phyloP scores from a whole-genome alignment of 2,888 invertebrate genomes.

The Nemotelus nigrinus region DNA sequence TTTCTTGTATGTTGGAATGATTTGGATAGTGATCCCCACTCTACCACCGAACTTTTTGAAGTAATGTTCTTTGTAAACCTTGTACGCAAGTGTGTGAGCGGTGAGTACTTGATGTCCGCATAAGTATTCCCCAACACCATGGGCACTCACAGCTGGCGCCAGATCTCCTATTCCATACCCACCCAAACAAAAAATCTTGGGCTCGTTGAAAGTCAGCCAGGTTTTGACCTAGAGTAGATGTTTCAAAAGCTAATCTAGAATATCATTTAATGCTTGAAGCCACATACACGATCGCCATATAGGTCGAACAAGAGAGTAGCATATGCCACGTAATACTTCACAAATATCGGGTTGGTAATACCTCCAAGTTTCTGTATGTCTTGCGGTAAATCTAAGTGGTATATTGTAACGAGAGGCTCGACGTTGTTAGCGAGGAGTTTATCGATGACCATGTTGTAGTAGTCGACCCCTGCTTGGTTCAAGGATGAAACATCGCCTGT shows the following conservation, averaged over 20 bases:
- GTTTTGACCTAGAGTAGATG: slow-evolving; percentile 61
- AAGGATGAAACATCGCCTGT: slow-evolving; percentile 67
- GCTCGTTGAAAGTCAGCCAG: slow-evolving; percentile 72
- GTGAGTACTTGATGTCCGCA: slow-evolving; percentile 66
- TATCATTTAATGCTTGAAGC: slow-evolving; percentile 56
- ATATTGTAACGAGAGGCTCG: slow-evolving; percentile 69
- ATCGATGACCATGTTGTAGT: slow-evolving; percentile 74
- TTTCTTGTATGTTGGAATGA: slow-evolving; percentile 54
- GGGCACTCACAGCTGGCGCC: slow-evolving; percentile 61
- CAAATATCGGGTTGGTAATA: slow-evolving; percentile 63
- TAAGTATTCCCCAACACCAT: slow-evolving; percentile 66
- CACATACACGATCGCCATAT: slow-evolving; percentile 66
- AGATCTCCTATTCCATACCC: slow-evolving; percentile 65
- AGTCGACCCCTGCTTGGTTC: slow-evolving; percentile 70
- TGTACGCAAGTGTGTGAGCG: slow-evolving; percentile 68
- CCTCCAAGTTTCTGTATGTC: slow-evolving; percentile 69
- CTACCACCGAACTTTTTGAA: slow-evolving; percentile 58
- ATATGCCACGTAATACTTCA: slow-evolving; percentile 67
- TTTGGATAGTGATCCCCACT: slow-evolving; percentile 57
- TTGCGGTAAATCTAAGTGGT: slow-evolving; percentile 69
- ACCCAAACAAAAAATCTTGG: slow-evolving; percentile 62
- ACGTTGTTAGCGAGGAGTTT: slow-evolving; percentile 71
- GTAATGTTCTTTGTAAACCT: slow-evolving; percentile 63
- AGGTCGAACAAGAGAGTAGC: slow-evolving; percentile 64
- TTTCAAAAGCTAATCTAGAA: neutral